Base-by-base conservation (phyloP, 1,140 invertebrate genomes). In the Helicoverpa zea region DNA sequence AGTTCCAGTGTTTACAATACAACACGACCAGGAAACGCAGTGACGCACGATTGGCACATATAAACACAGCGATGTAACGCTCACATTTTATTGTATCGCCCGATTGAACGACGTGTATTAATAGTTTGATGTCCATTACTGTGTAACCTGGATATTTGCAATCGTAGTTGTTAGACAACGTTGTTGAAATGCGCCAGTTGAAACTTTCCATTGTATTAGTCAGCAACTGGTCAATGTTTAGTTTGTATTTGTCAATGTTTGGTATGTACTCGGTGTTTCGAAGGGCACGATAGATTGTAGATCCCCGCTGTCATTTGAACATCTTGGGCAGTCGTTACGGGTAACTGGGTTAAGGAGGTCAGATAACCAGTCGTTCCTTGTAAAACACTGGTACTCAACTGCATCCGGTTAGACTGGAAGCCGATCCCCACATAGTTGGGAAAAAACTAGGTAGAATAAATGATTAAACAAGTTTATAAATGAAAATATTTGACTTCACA, bases 1-100 rank as follows among this genome's bases (percentile, higher is more conserved):
- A 58, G 56, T 74, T 74, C 52, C n/a, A 59, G n/a, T 74, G 54
- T 74, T 74, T 59, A 59, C 72, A 43, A 43, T 58, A 59, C 54
- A 58, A 35, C 72, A 47, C n/a, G 35, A 58, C 72, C n/a, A 35
- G 72, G 72, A 58, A 74, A n/a, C 56, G 43, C 29, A 59, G 4
- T 74, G 72, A 74, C 54, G 56, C 54, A 74, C 30, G 54, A 59
- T 23, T 59, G 72, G 72, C 72, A 58, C 54, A 74, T 43, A 43
- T 74, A 59, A 43, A 18, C 43, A 49, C 29, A 47, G 72, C 54
- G 23, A 59, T 59, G 54, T 47, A 74, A 58, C 43, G 49, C 18
- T 10, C 4, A 70, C 49, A 30, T 70, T 68, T 54, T 49, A 59
- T 74, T 74, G 43, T 74, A 74, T 30, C 52, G 51, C 18, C 11